Evolutionary conservation across 1,140 invertebrate species (phyloP).

Genomic region (Samia ricini): DNA sequence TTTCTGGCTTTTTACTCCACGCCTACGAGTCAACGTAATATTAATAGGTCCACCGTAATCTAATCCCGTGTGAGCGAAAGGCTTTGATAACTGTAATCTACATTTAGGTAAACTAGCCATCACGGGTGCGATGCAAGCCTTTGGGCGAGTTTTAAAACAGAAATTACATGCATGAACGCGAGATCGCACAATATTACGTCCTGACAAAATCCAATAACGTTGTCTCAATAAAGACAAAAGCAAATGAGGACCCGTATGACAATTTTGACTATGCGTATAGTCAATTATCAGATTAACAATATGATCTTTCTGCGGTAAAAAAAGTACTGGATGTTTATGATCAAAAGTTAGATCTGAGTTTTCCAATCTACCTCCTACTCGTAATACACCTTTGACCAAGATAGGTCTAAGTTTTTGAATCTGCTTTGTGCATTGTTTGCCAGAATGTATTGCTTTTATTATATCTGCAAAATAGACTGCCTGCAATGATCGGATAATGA

Average conservation of each 20-base stretch:
- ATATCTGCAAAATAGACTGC: too few species aligned
- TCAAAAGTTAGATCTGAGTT: too few species aligned
- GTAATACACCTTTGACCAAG: too few species aligned
- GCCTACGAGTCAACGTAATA: conserved; percentile 24
- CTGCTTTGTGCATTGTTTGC: too few species aligned
- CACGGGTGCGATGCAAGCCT: conserved; percentile 14
- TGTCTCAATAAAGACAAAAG: conserved; percentile 32
- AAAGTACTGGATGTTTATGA: too few species aligned
- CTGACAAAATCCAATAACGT: conserved; percentile 40
- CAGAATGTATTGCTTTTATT: too few species aligned
- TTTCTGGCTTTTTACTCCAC: conserved; percentile 41
- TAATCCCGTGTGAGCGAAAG: conserved; percentile 45
- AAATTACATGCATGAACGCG: background rate
- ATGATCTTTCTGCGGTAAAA: too few species aligned
- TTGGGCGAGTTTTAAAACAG: conserved; percentile 21
- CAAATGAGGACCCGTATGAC: conserved; percentile 37
- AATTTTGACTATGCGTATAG: too few species aligned
- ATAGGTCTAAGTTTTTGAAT: too few species aligned
- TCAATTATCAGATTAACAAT: too few species aligned
- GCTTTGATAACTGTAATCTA: conserved; percentile 20
- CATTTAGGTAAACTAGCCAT: conserved; percentile 35
- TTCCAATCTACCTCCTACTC: too few species aligned
- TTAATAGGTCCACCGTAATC: conserved; percentile 58
- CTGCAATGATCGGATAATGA: too few species aligned
- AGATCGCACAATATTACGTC: conserved; percentile 10